Evolutionary conservation across 2,888 invertebrate species (phyloP), one percentile per base, ranked within the genome.

Genomic region (Epiblema foenella): DNA sequence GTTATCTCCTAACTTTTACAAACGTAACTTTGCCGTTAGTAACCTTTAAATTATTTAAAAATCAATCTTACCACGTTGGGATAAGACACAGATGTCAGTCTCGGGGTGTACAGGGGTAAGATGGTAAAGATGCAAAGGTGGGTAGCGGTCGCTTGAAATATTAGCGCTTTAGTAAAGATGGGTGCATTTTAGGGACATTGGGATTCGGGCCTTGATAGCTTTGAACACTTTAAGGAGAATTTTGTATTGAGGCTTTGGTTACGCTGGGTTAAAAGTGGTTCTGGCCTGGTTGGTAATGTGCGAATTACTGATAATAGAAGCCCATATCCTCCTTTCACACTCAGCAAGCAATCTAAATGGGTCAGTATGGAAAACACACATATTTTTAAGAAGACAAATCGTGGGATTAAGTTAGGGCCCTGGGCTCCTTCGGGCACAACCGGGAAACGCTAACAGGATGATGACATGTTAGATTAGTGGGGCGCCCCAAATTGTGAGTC

Each of bases 101-200:
- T 33, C 37, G 7, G 59, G 57, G 59, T 58, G 18, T 68, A 64
- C 3, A 12, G 5, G 4, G n/a, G 68, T 77, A 81, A 75, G 39
- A 77, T 86, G 76, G 90, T 83, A 82, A 81, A 84, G 84, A 84
- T 85, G 84, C 82, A 83, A 88, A 88, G 85, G 85, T 83, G 79
- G 84, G 84, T 87, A 88, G 89, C 86, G 85, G 81, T 77, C 88
- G 85, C 83, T 87, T 91, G 92, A 93, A 91, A 92, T 92, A 93
- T 93, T 91, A 91, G 90, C 85, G 88, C 84, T 84, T 83, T 83
- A 81, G 81, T 76, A 84, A 84, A 89, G 89, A 89, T 88, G 89
- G 86, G 85, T 89, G 91, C 89, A 89, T 89, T 89, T 86, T 88
- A 81, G 83, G 83, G 82, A 85, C 85, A 85, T 88, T 86, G 89